Base-by-base conservation (phyloP, 2,888 invertebrate genomes). In the Argyresthia albistria region DNA sequence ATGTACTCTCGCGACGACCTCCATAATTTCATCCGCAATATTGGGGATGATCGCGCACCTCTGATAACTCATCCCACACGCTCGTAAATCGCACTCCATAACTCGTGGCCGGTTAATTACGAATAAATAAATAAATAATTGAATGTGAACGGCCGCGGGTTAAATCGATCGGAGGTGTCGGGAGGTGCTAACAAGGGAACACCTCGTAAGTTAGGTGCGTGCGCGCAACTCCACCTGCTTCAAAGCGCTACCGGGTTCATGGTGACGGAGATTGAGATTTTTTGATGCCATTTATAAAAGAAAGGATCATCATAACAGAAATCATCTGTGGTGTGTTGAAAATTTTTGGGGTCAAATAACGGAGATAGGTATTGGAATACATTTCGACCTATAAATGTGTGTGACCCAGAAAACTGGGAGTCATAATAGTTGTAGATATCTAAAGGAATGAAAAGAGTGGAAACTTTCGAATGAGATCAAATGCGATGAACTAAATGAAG, bases 91-190 rank as follows among this genome's bases (percentile, higher is more conserved):
- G 75, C 63, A 15, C 69, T 60, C 74, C 80, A 82, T 88, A 88
- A 88, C 86, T 88, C 77, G 76, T 66, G 70, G 55, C 70, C 63
- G 72, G 73, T 87, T 88, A 88, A 88, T 88, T 88, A 88, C 87
- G 87, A 87, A 88, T 88, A 88, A 88, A 88, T 87, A 87, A 87
- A 87, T 86, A 87, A 86, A 86, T 88, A 88, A 88, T 88, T 88
- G 88, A 88, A 88, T 82, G 83, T 81, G 82, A 81, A 77, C 76
- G 80, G 84, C 86, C 84, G 76, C 75, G 78, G 84, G 86, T 81
- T 70, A 81, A 84, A 86, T 82, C 81, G 84, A 81, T 80, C 81
- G 72, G 65, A 70, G 68, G 70, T 72, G 73, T 74, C 64, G 62
- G 25, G 70, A 86, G 81, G 84, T 83, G 86, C 75, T 86, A 87